phyloP scores from a whole-genome alignment of 2,888 invertebrate genomes.

The Ligdia adustata region DNA sequence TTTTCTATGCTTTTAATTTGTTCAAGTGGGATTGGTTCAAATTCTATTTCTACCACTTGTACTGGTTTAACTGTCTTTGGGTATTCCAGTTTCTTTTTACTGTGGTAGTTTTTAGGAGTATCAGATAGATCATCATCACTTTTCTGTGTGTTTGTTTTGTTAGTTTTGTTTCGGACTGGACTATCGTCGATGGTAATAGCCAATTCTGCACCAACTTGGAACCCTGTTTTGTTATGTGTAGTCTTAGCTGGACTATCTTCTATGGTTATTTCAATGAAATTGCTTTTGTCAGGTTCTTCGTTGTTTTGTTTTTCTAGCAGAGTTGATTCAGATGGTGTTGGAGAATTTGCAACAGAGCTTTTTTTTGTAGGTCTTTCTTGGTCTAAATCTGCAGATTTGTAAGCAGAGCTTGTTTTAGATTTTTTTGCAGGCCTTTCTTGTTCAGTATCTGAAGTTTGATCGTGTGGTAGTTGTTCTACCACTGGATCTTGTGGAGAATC shows the following conservation, averaged over 20 bases:
- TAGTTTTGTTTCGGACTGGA: constrained; percentile 53
- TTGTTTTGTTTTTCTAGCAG: constrained; percentile 54
- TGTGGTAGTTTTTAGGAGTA: constrained; percentile 41
- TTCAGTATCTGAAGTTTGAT: neutral
- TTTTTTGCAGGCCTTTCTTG: constrained; percentile 36
- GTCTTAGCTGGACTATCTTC: constrained; percentile 75
- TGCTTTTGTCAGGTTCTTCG: constrained; percentile 57
- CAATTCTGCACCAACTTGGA: constrained; percentile 53
- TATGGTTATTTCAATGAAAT: constrained; percentile 71
- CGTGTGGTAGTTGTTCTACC: neutral
- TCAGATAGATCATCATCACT: constrained; percentile 45
- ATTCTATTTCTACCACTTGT: constrained; percentile 58
- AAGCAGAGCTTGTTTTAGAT: constrained; percentile 1
- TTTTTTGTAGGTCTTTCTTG: constrained; percentile 4
- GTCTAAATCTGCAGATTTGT: neutral
- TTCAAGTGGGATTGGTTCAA: constrained; percentile 41
- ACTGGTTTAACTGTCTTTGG: constrained; percentile 40
- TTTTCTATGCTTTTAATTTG: neutral
- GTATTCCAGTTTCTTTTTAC: constrained; percentile 72
- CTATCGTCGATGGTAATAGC: constrained; percentile 74
- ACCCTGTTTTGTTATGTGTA: constrained; percentile 41
- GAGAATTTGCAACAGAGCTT: constrained; percentile 6
- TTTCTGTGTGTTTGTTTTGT: constrained; percentile 34
- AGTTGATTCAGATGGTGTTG: neutral
- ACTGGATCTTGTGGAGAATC: neutral